phyloP scores from a whole-genome alignment of 2,113 vertebrate species.

The Progne subis region DNA sequence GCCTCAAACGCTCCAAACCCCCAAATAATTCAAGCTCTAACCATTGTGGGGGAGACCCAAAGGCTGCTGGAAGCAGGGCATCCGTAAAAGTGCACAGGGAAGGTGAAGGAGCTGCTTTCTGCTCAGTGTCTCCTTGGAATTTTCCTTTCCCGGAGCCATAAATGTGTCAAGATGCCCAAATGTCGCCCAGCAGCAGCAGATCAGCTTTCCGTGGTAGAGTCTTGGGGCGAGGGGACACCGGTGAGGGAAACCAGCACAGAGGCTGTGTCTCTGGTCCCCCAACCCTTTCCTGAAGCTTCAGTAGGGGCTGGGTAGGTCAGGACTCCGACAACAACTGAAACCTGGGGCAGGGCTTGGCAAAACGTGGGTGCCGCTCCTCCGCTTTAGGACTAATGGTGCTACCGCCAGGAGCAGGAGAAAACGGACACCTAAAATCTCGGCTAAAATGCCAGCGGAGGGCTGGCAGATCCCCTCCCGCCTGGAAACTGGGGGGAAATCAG shows the following conservation, averaged over 20 bases:
- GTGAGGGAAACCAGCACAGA: background rate
- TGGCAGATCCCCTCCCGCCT: background rate
- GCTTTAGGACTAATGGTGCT: background rate
- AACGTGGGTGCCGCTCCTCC: background rate
- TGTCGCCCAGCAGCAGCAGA: background rate
- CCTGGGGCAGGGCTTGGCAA: background rate
- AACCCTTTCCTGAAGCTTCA: background rate
- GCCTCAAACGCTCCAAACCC: background rate
- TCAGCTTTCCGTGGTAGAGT: background rate
- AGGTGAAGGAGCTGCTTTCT: background rate
- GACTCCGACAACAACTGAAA: background rate
- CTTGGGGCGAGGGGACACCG: accelerated
- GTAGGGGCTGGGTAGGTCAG: background rate
- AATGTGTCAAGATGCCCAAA: background rate
- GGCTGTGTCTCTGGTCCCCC: background rate
- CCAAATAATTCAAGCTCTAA: background rate
- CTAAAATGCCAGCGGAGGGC: background rate
- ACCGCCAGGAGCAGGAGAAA: background rate
- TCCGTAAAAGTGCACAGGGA: background rate
- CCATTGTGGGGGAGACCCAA: background rate
- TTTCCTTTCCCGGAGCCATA: background rate
- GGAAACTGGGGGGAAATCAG: background rate
- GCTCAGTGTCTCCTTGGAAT: background rate
- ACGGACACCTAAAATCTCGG: background rate
- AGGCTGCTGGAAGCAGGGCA: background rate